Evolutionary conservation across 2,888 invertebrate species (phyloP), one percentile per base, ranked within the genome.

Genomic region (Ormia ochracea): DNA sequence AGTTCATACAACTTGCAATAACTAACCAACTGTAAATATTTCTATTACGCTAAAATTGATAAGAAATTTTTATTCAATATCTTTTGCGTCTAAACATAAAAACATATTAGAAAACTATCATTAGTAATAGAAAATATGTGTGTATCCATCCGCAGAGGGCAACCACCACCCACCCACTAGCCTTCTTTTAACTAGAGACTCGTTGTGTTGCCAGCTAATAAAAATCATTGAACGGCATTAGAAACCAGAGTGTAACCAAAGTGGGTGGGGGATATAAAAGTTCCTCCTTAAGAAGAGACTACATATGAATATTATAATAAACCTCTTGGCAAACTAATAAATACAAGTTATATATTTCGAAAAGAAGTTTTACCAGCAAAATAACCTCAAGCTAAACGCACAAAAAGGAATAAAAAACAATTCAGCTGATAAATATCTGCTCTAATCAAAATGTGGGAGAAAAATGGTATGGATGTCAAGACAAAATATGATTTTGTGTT

Each of bases 91-190:
- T 36, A 66, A 75, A 52, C 65, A 68, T 68, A 63, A 80, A 61
- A 80, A 76, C 56, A 72, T 76, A 76, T 80, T 80, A 76, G 80
- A 80, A 80, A 76, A 80, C 80, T 80, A 80, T 80, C 76, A 76
- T 80, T 73, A 68, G 72, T 63, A 68, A 66, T 61, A 72, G 36
- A 41, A 50, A 33, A 45, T 26, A 52, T n/a, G n/a, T n/a, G n/a
- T n/a, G n/a, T 43, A 66, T 12, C 4, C 33, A 58, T 36, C 7
- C 63, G 10, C 12, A 54, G 21, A n/a, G n/a, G n/a, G n/a, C n/a
- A n/a, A n/a, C n/a, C n/a, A n/a, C 45, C 31, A n/a, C 14, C 31
- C 26, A 31, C 5, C 41, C 41, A 50, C 23, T 52, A 43, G 38
- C 10, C 54, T 74, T 43, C 52, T 9, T 2, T 12, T 45, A 33